Conservation (phyloP, 2,797 vertebrate genomes). For the Peromyscus eremicus region DNA sequence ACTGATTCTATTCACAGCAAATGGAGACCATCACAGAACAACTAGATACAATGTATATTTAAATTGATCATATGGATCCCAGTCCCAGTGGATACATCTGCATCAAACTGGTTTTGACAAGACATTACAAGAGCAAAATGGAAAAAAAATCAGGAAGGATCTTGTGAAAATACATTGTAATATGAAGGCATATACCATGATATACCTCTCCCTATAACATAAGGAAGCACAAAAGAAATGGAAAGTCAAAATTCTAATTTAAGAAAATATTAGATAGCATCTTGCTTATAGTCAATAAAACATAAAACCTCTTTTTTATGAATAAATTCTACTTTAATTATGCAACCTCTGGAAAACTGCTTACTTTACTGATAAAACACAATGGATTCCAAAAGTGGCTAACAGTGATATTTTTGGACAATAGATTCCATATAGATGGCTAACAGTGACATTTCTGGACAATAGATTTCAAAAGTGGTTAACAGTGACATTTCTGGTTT, state of each 20-base stretch:
- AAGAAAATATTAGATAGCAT: slow-evolving; percentile 3
- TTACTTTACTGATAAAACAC: neutral
- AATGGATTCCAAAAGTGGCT: neutral
- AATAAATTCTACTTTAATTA: slow-evolving; percentile 26
- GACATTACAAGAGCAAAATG: neutral
- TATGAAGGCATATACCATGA: neutral
- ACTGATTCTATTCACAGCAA: neutral
- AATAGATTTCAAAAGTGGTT: neutral
- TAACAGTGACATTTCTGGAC: neutral
- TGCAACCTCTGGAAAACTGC: neutral
- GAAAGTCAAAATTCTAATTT: neutral
- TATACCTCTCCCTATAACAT: neutral
- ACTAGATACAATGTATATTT: too few species aligned
- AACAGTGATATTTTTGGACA: neutral
- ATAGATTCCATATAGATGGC: neutral
- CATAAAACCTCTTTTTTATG: neutral
- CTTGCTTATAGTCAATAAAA: neutral
- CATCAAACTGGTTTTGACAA: neutral
- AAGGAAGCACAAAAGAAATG: neutral
- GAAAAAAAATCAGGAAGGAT: neutral
- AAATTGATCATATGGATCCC: neutral
- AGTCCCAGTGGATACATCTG: neutral
- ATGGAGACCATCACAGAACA: too few species aligned
- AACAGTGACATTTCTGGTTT: neutral
- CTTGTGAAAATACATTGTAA: neutral